Evolutionary conservation across 2,797 vertebrate genomes (phyloP), one percentile per base, ranked within the genome.

Genomic region (Naso thynnoides): DNA sequence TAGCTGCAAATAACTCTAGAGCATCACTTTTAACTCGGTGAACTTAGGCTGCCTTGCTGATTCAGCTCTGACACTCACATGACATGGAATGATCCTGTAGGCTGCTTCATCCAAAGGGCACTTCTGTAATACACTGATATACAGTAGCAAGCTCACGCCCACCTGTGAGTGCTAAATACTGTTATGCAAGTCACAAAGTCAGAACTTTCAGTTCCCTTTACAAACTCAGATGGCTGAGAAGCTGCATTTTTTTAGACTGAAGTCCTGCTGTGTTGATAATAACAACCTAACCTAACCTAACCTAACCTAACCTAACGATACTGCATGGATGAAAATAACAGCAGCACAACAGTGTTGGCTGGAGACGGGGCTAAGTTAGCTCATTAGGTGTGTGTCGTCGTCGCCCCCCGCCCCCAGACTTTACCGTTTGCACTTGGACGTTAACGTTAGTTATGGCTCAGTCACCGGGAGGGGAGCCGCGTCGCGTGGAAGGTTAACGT

Each of bases 381-480:
- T 48, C 10, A 1, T 8, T 19, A 18, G 36, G 31, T 69, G 29
- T 1, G 50, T n/a, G n/a, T n/a, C n/a, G n/a, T n/a, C n/a, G n/a
- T n/a, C n/a, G n/a, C n/a, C n/a, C n/a, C n/a, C n/a, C n/a, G n/a
- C 18, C 33, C 16, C 42, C 21, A 2, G 48, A 67, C 56, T 78
- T 68, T 4, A 36, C 67, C 36, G 31, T 36, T 14, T 8, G 1
- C 42, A 8, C 41, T 10, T 49, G 47, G n/a, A n/a, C n/a, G n/a
- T n/a, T n/a, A n/a, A 38, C 27, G 58, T 8, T 31, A 26, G 44
- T 31, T 36, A 21, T 1, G 27, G 68, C 48, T 59, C 74, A n/a
- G 16, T 56, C 76, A 41, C 45, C 14, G 9, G 52, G 72, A 62
- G 69, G 60, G 56, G 52, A 38, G 65, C 59, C 33, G 55, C 24